These are phyloP conservation scores for Torymus auratus DNA, from an alignment of 2,888 invertebrate genomes.

Conservation along the genomic window DNA sequence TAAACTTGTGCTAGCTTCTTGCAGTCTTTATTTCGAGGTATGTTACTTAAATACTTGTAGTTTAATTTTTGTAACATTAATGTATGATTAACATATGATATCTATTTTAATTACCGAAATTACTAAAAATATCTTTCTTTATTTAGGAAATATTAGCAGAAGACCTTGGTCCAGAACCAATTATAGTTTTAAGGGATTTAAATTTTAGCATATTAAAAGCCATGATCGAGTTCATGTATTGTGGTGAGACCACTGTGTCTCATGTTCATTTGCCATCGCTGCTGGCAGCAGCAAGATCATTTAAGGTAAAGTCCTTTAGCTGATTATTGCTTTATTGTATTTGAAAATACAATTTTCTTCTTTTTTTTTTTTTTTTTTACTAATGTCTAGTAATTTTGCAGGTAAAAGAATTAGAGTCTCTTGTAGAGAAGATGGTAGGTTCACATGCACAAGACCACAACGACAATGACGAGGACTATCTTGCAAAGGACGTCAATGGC, in stretches of 20 bases:
- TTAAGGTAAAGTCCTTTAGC: conserved; percentile 78
- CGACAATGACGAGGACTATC: conserved; percentile 48
- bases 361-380: conserved; percentile 54
- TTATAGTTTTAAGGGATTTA: conserved; percentile 81
- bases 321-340: conserved; percentile 11
- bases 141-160: conserved; percentile 75
- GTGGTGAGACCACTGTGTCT: conserved; percentile 84
- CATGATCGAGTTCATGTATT: conserved; percentile 87
- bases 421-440: conserved; percentile 68
- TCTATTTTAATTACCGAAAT: neutral
- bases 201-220: conserved; percentile 85
- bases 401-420: conserved; percentile 71
- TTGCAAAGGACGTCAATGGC: conserved; percentile 38
- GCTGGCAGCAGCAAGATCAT: conserved; percentile 84
- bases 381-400: conserved; percentile 46
- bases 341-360: neutral
- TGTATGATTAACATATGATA: neutral
- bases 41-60: conserved; percentile 57
- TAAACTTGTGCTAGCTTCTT: conserved; percentile 85
- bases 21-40: conserved; percentile 86
- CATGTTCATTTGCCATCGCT: conserved; percentile 84
- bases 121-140: conserved; percentile 31
- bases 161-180: conserved; percentile 77
- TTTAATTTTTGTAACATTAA: neutral
- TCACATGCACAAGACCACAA: conserved; percentile 49